Evolutionary conservation across 1,140 invertebrate species (phyloP), one percentile per base, ranked within the genome.

Genomic region (Diabrotica undecimpunctata): DNA sequence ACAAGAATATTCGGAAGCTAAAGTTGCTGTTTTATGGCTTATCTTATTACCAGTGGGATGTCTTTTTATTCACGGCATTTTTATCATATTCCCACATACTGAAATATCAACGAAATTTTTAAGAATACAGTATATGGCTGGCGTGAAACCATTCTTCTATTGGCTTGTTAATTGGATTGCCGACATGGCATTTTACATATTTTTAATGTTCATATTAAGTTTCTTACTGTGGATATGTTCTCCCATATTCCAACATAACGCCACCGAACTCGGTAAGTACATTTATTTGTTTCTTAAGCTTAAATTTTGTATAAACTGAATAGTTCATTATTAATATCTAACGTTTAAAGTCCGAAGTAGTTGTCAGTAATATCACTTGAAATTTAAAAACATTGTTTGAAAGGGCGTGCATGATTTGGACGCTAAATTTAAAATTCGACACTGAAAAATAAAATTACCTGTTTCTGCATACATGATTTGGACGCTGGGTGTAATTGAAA

Each of bases 61-160:
- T 53, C 38, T 72, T 7, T 71, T 78, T 54, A 66, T 77, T 12
- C 50, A 73, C 41, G 70, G 70, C 6, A 70, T 66, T 65, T 79
- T 86, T 75, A 77, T 86, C 2, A 74, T 85, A 13, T 86, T 85
- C 66, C 81, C 86, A 0, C 67, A 79, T 13, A 66, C 72, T 52
- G 81, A 82, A 71, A 54, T 75, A 41, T 64, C 72, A n/a, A 75
- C 82, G 54, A 82, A 83, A 73, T 83, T 85, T 10, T 87, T 87
- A 70, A 85, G 88, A 70, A 74, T 89, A 12, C 86, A 88, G 76
- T 82, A 86, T 76, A 85, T 90, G 70, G 83, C 85, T 66, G 87
- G 88, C 11, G 82, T 86, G 6, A 72, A 79, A 55, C 75, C 83
- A n/a, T 59, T 80, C 5, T 75, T 78, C 0, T 89, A 85, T 75